Evolutionary conservation across 1,140 invertebrate genomes (phyloP), one percentile per base, ranked within the genome.

Genomic region (Triops longicaudatus): DNA sequence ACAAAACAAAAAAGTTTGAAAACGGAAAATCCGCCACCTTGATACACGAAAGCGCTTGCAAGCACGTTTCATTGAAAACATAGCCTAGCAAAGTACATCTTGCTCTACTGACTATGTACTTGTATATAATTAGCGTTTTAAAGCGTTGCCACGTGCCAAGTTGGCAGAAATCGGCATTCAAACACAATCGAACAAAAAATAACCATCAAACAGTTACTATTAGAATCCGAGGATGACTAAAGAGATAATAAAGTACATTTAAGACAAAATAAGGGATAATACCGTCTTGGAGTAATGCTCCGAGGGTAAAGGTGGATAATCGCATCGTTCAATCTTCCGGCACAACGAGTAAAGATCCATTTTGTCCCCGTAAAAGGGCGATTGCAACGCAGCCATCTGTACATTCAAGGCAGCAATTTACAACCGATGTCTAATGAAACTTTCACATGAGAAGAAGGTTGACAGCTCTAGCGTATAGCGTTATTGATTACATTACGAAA

Each of bases 341-440:
- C 89, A 90, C n/a, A 91, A 81, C 1, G 88, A 88, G 81, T 88
- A 88, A 5, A 91, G 82, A 82, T 90, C 91, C 85, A 89, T 88
- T 81, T 90, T 89, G 77, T 90, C 88, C 42, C 88, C 89, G 83
- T 89, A 90, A 82, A 91, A 91, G 4, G 90, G 90, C 31, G 89
- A 90, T 80, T 90, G 89, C 4, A 91, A 82, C 37, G 90, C 90
- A 75, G 90, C 90, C 89, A 91, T 89, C 88, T 88, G 76, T 26
- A 42, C 22, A 1, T 22, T 27, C 14, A 1, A 11, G 22, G 44
- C 63, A 26, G 0, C 26, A 26, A 75, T n/a, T 27, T 50, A 50
- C 14, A 44, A 42, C 43, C 14, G 28, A 26, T 27, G 28, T 17
- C 27, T 12, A 9, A 6, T 74, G 26, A 12, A 12, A 4, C 42